A percentile compares a stretch with the other conserved stretches of the same genome.
Evolutionary conservation across 2,797 vertebrate species (phyloP).

Genomic region (Fistularia tabacaria): DNA sequence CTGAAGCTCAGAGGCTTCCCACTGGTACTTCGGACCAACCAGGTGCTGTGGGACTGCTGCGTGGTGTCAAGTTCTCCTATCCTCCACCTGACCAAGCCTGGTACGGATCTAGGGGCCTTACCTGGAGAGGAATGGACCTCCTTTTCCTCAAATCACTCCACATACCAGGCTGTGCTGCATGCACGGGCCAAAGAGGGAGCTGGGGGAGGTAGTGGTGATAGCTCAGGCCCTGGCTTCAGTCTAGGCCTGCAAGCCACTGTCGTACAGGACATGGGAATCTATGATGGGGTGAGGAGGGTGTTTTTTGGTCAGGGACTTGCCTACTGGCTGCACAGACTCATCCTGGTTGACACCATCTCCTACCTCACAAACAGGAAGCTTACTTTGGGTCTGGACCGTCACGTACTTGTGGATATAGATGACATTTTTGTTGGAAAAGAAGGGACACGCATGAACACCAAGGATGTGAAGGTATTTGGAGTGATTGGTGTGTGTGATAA

Average conservation of each 20-base stretch:
- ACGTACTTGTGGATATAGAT: slow-evolving; percentile 94
- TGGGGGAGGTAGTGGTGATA: slow-evolving; percentile 62
- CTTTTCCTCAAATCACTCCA: slow-evolving; percentile 93
- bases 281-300: slow-evolving; percentile 91
- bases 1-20: slow-evolving; percentile 85
- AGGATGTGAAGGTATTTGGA: slow-evolving; percentile 91
- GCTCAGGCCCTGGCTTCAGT: slow-evolving; percentile 54
- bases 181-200: slow-evolving; percentile 70
- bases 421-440: slow-evolving; percentile 98
- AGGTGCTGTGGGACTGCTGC: slow-evolving; percentile 87
- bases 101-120: slow-evolving; percentile 83
- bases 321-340: slow-evolving; percentile 95
- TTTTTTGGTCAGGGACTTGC: slow-evolving; percentile 92
- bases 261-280: slow-evolving; percentile 91
- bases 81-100: slow-evolving; percentile 86
- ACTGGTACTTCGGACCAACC: slow-evolving; percentile 84
- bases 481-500: slow-evolving; percentile 21
- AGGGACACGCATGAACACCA: slow-evolving; percentile 93
- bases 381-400: slow-evolving; percentile 85
- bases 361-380: slow-evolving; percentile 91
- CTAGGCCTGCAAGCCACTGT: slow-evolving; percentile 80
- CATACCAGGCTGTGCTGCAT: slow-evolving; percentile 89
- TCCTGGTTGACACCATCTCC: slow-evolving; percentile 90
- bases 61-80: slow-evolving; percentile 88
- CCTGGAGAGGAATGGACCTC: slow-evolving; percentile 93